Evolutionary conservation across 2,113 vertebrate genomes (phyloP), one percentile per base, ranked within the genome.

Genomic region (Ophiodon elongatus): DNA sequence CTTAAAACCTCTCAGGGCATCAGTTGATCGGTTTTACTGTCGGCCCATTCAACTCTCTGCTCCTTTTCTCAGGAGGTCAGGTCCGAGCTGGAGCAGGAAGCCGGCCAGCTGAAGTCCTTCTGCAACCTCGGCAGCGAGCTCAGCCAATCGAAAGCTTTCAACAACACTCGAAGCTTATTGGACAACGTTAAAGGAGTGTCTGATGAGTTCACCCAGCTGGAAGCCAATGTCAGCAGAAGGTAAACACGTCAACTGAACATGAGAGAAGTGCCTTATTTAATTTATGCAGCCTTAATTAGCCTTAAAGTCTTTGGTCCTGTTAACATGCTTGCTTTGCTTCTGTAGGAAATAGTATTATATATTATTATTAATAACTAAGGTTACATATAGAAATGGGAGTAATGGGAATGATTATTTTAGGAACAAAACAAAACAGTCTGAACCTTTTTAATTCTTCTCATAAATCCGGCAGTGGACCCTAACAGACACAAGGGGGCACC

Each of bases 51-150:
- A 75, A 21, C 60, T 8, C 27, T 41, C 62, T 13, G 45, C 2
- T 64, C 8, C 14, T 43, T 69, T 74, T 57, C n/a, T 25, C 85
- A 99, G 98, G 98, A 98, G 29, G 96, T 98, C 76, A 96, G 87
- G 86, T 94, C 85, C 0, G 98, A 98, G 92, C 91, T 99, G 95
- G 94, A 94, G 85, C 97, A 97, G 91, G 97, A 98, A 71, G 92
- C 96, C 2, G 95, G 95, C 65, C 96, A 96, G 78, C 91, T 99
- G 59, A 94, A 94, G 69, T 83, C 94, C 35, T 94, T 99, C 86
- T 96, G 97, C 80, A 91, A 88, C 3, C 93, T 99, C 56, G 95
- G 96, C 8, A 92, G 84, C 0, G 96, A 97, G 63, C 93, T 99
- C 79, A 92, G 94, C 91, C 95, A 96, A 54, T 96, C 88, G 0